Base-by-base conservation (phyloP, 2,888 invertebrate genomes). In the Ligdia adustata region DNA sequence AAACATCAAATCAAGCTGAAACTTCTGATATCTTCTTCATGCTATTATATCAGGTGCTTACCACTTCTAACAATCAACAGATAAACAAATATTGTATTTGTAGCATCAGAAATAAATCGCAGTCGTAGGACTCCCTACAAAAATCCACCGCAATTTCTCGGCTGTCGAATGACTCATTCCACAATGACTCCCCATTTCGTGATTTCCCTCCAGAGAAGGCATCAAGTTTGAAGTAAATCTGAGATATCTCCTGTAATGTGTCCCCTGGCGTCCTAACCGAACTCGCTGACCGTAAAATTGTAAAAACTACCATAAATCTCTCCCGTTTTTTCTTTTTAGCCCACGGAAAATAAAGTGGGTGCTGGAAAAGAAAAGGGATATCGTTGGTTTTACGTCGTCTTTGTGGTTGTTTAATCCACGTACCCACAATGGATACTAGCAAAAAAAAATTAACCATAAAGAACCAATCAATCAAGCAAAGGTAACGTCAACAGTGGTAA, bases 241-340 rank as follows among this genome's bases (percentile, higher is more conserved):
- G 79, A 70, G 82, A 84, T 83, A 86, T 83, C 82, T 79, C 72
- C 71, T 63, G 75, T 84, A 85, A 87, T 83, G 86, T 79, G 77
- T 87, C 86, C 87, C 86, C 60, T 64, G 82, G 75, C 75, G 68
- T 75, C 66, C 70, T 72, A 72, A 71, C 76, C 77, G 78, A 81
- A 82, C 80, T 74, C 85, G 75, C 79, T 82, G 83, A 86, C 86
- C 88, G 86, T 86, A 87, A 88, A 87, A 88, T 88, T 87, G 86
- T 86, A 85, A 88, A 86, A 87, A 88, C 85, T 86, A 79, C 77
- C 72, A 87, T 86, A 88, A 86, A 87, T 87, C 84, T 79, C 72
- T 69, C 65, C 72, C 68, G 73, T 75, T 41, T 43, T 71, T 75
- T 69, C 69, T 73, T 73, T 69, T 62, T 60, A 53, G 55, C 55